phyloP scores from a whole-genome alignment of 2,888 invertebrate genomes.

The Ypsolopha scabrella region DNA sequence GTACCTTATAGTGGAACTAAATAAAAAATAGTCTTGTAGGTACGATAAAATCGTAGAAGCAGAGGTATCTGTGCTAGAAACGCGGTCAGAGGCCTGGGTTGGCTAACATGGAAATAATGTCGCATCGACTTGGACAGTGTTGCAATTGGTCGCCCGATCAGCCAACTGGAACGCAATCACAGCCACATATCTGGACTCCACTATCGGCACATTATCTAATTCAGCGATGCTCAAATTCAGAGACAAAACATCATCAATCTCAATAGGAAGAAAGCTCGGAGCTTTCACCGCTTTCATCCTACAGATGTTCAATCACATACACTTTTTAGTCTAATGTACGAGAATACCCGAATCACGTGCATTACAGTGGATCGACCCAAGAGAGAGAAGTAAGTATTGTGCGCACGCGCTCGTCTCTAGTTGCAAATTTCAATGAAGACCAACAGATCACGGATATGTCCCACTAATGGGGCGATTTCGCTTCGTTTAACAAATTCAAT shows the following conservation, averaged over 20 bases:
- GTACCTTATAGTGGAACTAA: no score
- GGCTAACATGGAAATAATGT: neutral
- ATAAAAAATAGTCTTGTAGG: no score
- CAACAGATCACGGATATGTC: constrained; percentile 30
- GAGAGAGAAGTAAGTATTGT: constrained; percentile 15
- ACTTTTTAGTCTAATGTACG: constrained; percentile 25
- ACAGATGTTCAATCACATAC: constrained; percentile 21
- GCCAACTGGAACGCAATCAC: neutral
- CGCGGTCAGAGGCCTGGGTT: neutral
- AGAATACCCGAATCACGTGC: constrained; percentile 43
- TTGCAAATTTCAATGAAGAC: constrained; percentile 27
- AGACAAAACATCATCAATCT: neutral
- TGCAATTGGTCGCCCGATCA: neutral
- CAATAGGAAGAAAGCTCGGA: constrained; percentile 21
- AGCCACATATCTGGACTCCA: no score
- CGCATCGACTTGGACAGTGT: neutral
- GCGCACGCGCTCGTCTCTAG: constrained; percentile 19
- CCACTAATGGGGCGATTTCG: constrained; percentile 13
- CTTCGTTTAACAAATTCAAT: no score
- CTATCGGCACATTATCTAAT: no score
- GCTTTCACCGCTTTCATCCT: constrained; percentile 29
- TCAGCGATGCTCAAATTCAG: no score
- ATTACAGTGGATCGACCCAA: constrained; percentile 22
- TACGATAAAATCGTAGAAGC: no score
- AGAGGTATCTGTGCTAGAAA: neutral